Conservation (phyloP, 2,888 invertebrate species). For the Euproctis similis region DNA sequence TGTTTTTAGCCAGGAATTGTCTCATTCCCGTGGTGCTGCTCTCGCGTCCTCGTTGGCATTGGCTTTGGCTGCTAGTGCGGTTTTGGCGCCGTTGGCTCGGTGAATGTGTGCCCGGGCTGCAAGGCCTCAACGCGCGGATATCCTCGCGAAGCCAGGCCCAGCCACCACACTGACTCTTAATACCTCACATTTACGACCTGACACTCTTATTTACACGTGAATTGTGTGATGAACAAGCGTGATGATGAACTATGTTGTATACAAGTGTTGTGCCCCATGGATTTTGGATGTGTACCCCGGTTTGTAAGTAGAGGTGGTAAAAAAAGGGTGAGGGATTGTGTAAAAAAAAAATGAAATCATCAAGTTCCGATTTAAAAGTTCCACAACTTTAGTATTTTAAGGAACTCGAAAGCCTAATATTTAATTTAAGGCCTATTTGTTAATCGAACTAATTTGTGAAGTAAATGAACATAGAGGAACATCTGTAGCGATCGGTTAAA, state of each 20-base stretch:
- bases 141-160: conserved; percentile 62
- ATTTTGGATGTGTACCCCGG: conserved; percentile 25
- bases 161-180: conserved; percentile 55
- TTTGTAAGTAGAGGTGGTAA: conserved; percentile 26
- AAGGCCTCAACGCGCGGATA: conserved; percentile 58
- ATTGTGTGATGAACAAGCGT: conserved; percentile 26
- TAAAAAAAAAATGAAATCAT: no score
- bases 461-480: conserved; percentile 30
- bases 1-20: conserved; percentile 93
- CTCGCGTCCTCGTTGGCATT: conserved; percentile 65
- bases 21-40: conserved; percentile 76
- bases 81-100: conserved; percentile 68
- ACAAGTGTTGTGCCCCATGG: conserved; percentile 38
- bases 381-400: conserved; percentile 31
- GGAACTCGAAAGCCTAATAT: conserved; percentile 60
- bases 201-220: conserved; percentile 66
- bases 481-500: conserved; percentile 46
- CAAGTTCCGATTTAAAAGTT: conserved; percentile 25
- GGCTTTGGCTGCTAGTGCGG: conserved; percentile 63
- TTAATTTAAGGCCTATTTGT: conserved; percentile 65
- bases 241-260: conserved; percentile 24
- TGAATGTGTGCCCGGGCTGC: conserved; percentile 71
- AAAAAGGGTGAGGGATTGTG: conserved; percentile 24
- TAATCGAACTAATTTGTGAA: conserved; percentile 52
- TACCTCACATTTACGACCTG: conserved; percentile 55